Base-by-base conservation (phyloP, 2,888 invertebrate species). In the Hydrotaea diabolus region DNA sequence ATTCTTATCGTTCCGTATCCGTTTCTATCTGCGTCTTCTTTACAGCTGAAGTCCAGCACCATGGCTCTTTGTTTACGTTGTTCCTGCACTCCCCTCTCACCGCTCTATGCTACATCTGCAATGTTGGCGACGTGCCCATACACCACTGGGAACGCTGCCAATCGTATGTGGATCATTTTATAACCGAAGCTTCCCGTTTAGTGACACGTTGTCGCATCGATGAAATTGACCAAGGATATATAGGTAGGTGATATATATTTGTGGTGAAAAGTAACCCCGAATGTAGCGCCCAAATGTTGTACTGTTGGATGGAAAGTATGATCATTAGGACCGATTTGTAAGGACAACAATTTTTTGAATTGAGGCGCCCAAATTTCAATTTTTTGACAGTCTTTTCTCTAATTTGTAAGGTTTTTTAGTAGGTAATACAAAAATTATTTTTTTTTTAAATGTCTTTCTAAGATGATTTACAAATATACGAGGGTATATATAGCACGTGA, bases 41-140 rank as follows among this genome's bases (percentile, higher is more conserved):
- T 57, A 80, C 89, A 93, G 91, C 94, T 94, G 97, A 96, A 93
- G 95, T 96, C 88, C 96, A 96, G 90, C 95, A 95, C 94, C 96
- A 97, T 90, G 99, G 98, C 84, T 98, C 96, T 90, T 93, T 99
- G 88, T 98, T 99, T 93, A 98, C 98, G 31, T 94, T 98, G 91
- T 99, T 99, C 94, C 95, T 99, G 88, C 98, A 98, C 93, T 96
- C 97, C 90, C 98, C 99, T 62, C 94, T 98, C 90, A 96, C 97
- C 89, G 98, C 97, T 86, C 95, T 98, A 91, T 98, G 98, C 93
- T 96, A 96, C 92, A 95, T 97, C 90, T 97, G 98, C 92, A 97
- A 97, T 92, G 95, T 98, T 85, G 95, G 95, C 88, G 97, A 95
- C 90, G 95, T 98, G 87, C 95, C 97, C 62, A 95, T 97, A 88